phyloP scores from a whole-genome alignment of 2,113 vertebrate genomes.

The Meleagris gallopavo region DNA sequence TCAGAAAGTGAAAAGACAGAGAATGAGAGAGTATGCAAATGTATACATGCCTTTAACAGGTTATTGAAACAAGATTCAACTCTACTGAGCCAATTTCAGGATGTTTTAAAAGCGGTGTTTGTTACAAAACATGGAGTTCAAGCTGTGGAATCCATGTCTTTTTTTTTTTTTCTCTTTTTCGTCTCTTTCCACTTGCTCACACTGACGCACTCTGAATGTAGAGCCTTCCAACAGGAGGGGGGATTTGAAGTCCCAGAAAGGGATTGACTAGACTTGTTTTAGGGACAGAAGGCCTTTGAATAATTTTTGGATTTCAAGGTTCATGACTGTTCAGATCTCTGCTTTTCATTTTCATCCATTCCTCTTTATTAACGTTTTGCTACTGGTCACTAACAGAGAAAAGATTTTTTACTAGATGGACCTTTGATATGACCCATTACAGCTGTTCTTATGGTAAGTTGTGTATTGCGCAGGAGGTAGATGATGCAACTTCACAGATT shows the following conservation, averaged over 20 bases:
- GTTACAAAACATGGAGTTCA: conserved; percentile 30
- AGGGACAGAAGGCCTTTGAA: neutral
- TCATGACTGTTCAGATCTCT: neutral
- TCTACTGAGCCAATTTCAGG: neutral
- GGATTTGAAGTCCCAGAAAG: neutral
- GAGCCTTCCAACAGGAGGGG: neutral
- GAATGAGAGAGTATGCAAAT: neutral
- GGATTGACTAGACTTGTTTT: neutral
- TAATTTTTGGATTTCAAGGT: conserved; percentile 22
- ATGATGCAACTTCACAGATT: conserved; percentile 19
- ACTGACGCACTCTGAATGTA: neutral
- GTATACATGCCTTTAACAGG: neutral
- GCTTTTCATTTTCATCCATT: neutral
- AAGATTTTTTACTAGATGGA: neutral
- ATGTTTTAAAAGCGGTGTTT: conserved; percentile 26
- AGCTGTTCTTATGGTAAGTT: conserved; percentile 20
- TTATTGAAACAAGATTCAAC: conserved; percentile 2
- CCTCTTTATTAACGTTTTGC: neutral
- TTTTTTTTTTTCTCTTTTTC: no score
- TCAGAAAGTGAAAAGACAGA: conserved; percentile 2
- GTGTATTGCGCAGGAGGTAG: neutral
- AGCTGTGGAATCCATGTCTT: conserved; percentile 19
- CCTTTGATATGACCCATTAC: conserved; percentile 16
- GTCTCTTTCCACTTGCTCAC: neutral
- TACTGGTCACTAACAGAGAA: neutral